Evolutionary conservation across 2,888 invertebrate genomes (phyloP).

Genomic region (Drosophila anomalipes): DNA sequence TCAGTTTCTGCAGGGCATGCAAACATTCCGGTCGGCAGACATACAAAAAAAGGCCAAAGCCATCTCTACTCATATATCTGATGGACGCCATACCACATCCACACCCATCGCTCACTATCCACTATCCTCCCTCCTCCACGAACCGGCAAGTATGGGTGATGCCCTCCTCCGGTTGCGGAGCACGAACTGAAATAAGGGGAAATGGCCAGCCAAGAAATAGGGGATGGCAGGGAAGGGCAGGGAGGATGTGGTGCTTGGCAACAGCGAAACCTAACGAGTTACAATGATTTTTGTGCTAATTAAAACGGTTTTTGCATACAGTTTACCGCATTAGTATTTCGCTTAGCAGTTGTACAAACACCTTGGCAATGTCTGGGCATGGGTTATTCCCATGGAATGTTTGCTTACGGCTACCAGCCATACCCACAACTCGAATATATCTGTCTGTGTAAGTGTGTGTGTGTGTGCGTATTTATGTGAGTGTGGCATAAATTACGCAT

Average conservation of each 20-base stretch:
- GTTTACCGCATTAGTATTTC: constrained; percentile 81
- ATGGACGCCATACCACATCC: neutral
- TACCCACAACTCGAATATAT: neutral
- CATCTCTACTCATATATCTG: constrained; percentile 6
- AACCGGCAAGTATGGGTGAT: constrained; percentile 26
- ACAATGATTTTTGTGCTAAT: constrained; percentile 81
- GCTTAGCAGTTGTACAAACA: constrained; percentile 77
- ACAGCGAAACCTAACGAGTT: constrained; percentile 74
- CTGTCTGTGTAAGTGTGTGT: constrained; percentile 21
- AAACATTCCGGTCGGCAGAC: constrained; percentile 32
- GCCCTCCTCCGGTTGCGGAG: constrained; percentile 21
- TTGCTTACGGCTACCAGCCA: constrained; percentile 38
- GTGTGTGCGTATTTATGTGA: constrained; percentile 3
- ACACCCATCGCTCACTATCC: neutral
- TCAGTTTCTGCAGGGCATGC: constrained; percentile 64
- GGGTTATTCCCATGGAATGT: constrained; percentile 47
- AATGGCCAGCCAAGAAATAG: constrained; percentile 38
- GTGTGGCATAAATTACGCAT: constrained; percentile 74
- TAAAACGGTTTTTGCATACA: constrained; percentile 82
- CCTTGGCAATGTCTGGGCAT: constrained; percentile 58
- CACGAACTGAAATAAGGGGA: constrained; percentile 6
- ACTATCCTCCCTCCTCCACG: neutral
- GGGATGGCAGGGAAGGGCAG: no score
- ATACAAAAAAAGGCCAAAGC: constrained; percentile 29
- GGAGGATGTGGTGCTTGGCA: constrained; percentile 5